Conservation (phyloP, 1,140 invertebrate species). For the Fragariocoptes setiger region DNA sequence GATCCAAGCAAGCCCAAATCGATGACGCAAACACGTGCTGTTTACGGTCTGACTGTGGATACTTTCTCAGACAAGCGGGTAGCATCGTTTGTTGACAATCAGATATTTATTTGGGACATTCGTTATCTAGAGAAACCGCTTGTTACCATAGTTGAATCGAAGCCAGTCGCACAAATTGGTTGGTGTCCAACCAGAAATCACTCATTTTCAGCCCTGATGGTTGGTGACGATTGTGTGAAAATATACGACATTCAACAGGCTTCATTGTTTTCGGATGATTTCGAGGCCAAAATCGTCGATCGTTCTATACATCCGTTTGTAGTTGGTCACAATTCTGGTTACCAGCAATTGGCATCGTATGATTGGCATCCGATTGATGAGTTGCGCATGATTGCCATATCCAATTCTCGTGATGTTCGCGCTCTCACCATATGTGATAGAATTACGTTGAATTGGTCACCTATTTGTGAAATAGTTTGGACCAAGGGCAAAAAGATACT, state of each 20-base stretch:
- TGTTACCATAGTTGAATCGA: conserved; percentile 21
- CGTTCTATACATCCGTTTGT: conserved; percentile 20
- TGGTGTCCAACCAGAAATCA: conserved; percentile 71
- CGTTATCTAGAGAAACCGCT: conserved; percentile 4
- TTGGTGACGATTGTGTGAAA: conserved; percentile 30
- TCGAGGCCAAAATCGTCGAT: conserved; percentile 38
- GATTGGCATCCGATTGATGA: conserved; percentile 47
- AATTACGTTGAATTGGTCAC: conserved; percentile 43
- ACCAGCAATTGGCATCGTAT: conserved; percentile 28
- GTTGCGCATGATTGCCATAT: conserved; percentile 35
- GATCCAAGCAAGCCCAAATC: conserved; percentile 34
- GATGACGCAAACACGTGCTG: conserved; percentile 42
- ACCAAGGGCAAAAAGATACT: conserved; percentile 33
- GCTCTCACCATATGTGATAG: conserved; percentile 45
- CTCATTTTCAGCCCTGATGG: conserved; percentile 34
- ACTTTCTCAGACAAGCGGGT: conserved; percentile 38
- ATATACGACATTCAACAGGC: conserved; percentile 48
- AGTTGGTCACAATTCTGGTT: conserved; percentile 12
- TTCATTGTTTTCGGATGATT: conserved; percentile 29
- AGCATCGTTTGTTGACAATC: conserved; percentile 38
- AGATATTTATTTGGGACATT: conserved; percentile 6
- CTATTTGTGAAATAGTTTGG: conserved; percentile 34
- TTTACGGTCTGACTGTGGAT: conserved; percentile 44
- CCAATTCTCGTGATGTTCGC: conserved; percentile 23
- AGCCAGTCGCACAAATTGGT: conserved; percentile 34